phyloP scores from a whole-genome alignment of 2,797 vertebrate genomes.

The Apogon talboti region DNA sequence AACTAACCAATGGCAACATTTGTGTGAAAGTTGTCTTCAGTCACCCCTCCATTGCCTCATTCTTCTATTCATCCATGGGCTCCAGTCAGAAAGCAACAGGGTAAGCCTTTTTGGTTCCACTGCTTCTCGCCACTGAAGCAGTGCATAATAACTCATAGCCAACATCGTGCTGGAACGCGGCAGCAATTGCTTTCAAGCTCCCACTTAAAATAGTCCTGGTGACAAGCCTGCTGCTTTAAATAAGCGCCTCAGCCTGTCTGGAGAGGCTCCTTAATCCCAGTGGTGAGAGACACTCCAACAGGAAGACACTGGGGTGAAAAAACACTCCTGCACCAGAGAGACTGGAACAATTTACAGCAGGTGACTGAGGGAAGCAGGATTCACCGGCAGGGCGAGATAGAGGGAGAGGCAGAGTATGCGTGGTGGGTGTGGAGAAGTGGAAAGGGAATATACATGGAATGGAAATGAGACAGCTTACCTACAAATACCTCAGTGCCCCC shows the following conservation, averaged over 20 bases:
- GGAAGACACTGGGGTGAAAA: constrained; percentile 71
- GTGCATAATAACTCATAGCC: constrained; percentile 82
- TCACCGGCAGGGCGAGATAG: constrained; percentile 57
- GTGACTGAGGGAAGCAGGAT: constrained; percentile 73
- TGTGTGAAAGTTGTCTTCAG: constrained; percentile 52
- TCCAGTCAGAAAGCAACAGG: constrained; percentile 72
- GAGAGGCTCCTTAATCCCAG: constrained; percentile 84
- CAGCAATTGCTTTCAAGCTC: constrained; percentile 83
- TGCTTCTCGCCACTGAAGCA: constrained; percentile 69
- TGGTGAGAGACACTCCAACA: constrained; percentile 79
- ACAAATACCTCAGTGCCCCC: constrained; percentile 62
- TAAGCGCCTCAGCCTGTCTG: constrained; percentile 83
- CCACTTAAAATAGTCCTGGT: constrained; percentile 84
- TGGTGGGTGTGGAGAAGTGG: constrained; percentile 40
- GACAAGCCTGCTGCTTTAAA: constrained; percentile 84
- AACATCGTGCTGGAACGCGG: constrained; percentile 70
- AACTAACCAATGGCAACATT: constrained; percentile 69
- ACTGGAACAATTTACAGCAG: constrained; percentile 78
- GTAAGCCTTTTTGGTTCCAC: constrained; percentile 71
- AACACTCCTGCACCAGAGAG: constrained; percentile 67
- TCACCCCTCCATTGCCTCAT: constrained; percentile 32
- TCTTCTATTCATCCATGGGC: constrained; percentile 60
- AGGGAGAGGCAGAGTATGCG: constrained; percentile 36
- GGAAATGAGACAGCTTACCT: constrained; percentile 72
- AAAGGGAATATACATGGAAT: constrained; percentile 55